Conservation (phyloP, 2,797 vertebrate genomes). For the Erithacus rubecula region DNA sequence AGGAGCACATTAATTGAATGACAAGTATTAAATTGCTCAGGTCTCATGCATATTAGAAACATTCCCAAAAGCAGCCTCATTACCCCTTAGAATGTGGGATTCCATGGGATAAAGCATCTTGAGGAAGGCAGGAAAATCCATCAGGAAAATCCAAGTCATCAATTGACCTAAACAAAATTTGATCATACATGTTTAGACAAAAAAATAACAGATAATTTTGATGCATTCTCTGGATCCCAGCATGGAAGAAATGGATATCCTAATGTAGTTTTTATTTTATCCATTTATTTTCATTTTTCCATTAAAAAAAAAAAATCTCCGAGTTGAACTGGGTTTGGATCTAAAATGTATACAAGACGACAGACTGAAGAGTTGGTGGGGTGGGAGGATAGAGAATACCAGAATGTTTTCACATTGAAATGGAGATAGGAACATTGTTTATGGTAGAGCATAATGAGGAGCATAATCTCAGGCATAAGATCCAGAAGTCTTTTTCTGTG, state of each 20-base stretch:
- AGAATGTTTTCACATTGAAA: background rate
- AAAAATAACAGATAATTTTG: background rate
- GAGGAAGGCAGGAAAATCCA: background rate
- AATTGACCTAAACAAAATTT: fast-evolving
- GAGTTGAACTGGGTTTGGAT: background rate
- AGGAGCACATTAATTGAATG: background rate
- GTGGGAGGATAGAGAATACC: background rate
- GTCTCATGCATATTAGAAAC: background rate
- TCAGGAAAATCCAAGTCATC: background rate
- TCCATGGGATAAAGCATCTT: background rate
- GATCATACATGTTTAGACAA: background rate
- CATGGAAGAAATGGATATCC: background rate
- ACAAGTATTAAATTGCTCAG: background rate
- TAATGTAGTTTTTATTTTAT: background rate
- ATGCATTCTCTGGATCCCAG: background rate
- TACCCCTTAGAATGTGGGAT: background rate
- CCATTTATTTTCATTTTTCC: no score
- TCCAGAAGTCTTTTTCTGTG: background rate
- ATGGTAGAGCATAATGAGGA: background rate
- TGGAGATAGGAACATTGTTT: background rate
- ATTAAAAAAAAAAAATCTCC: background rate
- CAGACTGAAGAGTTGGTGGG: background rate
- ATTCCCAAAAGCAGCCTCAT: background rate
- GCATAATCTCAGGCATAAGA: background rate
- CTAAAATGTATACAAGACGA: background rate